phyloP scores from a whole-genome alignment of 2,888 invertebrate species.

The Tipula lateralis region DNA sequence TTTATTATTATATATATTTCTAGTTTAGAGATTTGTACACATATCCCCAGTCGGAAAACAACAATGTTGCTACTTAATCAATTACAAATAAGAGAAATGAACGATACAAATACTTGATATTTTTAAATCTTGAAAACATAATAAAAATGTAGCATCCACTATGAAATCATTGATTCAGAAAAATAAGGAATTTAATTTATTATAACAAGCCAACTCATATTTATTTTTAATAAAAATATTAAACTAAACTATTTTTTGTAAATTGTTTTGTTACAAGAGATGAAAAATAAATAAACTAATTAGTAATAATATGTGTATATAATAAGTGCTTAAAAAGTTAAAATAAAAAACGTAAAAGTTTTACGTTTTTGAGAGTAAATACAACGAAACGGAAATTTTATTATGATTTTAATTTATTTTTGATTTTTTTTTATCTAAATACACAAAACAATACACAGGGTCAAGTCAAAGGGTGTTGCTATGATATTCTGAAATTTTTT shows the following conservation, averaged over 20 bases:
- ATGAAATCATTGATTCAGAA: background rate
- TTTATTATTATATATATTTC: too few species aligned
- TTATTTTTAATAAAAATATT: background rate
- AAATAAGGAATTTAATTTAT: background rate
- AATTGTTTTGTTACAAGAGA: background rate
- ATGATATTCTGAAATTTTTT: slow-evolving; percentile 40
- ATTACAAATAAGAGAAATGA: background rate
- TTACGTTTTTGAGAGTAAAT: background rate
- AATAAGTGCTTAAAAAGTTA: background rate
- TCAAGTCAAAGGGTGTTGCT: slow-evolving; percentile 43
- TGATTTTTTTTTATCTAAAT: slow-evolving; percentile 2
- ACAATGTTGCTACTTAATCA: background rate
- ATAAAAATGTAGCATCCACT: background rate
- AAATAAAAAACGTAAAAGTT: background rate
- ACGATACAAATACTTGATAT: background rate
- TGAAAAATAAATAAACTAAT: background rate
- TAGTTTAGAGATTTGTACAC: background rate
- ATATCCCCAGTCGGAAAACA: background rate
- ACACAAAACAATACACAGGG: background rate
- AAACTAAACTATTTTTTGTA: background rate
- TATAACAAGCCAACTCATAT: background rate
- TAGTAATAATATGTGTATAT: background rate
- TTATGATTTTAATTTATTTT: slow-evolving; percentile 14
- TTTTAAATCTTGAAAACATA: background rate
- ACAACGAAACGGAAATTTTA: background rate